Percentiles rank a stretch among this genome's conserved stretches.
Conservation (phyloP, 2,888 invertebrate genomes). For the Diaperis boleti region DNA sequence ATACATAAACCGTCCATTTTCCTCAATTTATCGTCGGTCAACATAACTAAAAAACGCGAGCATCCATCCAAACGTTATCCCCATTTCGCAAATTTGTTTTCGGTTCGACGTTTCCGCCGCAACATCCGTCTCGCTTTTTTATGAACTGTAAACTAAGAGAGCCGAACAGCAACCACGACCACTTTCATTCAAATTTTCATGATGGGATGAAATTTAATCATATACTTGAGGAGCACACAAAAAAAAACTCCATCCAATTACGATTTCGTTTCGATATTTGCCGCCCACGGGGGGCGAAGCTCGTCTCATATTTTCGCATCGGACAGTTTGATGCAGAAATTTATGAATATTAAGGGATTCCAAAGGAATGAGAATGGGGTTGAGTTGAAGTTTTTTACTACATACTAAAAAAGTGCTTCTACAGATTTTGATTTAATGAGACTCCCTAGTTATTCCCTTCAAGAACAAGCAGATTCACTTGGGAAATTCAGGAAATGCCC, state of each 20-base stretch:
- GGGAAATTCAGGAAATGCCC: too few species aligned
- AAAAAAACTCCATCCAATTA: conserved; percentile 48
- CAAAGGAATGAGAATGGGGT: background rate
- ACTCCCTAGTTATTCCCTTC: too few species aligned
- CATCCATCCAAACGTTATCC: conserved; percentile 4
- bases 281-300: conserved; percentile 1
- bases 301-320: conserved; percentile 4
- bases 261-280: conserved; percentile 50
- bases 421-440: too few species aligned
- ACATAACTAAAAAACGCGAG: conserved; percentile 7
- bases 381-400: background rate
- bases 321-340: conserved; percentile 9
- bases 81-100: conserved; percentile 38
- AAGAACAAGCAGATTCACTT: too few species aligned
- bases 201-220: conserved; percentile 44
- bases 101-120: conserved; percentile 12
- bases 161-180: conserved; percentile 32
- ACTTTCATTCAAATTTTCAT: conserved; percentile 39
- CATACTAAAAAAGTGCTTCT: too few species aligned
- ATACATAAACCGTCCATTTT: conserved; percentile 3
- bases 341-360: conserved; percentile 9
- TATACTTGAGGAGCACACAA: conserved; percentile 23
- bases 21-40: conserved; percentile 4
- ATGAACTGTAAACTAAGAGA: conserved; percentile 41
- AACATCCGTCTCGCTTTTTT: conserved; percentile 22